Evolutionary conservation across 2,113 vertebrate genomes (phyloP).

Genomic region (Oryzias curvinotus): DNA sequence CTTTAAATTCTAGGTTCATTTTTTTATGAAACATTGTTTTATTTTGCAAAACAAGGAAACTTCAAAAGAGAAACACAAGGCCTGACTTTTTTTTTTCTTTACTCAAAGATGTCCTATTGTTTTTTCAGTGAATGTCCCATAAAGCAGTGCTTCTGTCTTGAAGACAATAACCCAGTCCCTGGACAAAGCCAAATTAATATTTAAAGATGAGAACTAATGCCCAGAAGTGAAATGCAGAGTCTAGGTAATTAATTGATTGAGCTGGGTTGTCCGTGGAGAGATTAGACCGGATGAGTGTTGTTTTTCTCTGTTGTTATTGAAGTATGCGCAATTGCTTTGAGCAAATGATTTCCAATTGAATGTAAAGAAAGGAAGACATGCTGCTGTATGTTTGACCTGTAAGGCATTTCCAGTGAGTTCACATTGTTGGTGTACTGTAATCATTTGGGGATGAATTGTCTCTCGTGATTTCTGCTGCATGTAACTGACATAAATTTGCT

Average conservation of each 20-base stretch:
- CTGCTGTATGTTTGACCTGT: constrained; percentile 63
- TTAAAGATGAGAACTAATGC: constrained; percentile 87
- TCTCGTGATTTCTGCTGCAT: constrained; percentile 28
- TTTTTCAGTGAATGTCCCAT: constrained; percentile 17
- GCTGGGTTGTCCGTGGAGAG: constrained; percentile 63
- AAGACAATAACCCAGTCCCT: constrained; percentile 73
- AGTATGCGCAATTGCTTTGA: constrained; percentile 66
- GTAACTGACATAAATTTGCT: constrained; percentile 43
- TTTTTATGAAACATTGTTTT: not conserved
- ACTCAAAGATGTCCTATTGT: constrained; percentile 12
- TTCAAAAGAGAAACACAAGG: not conserved
- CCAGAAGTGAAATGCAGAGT: constrained; percentile 83
- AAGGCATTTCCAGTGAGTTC: constrained; percentile 57
- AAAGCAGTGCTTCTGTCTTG: constrained; percentile 32
- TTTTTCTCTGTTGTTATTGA: constrained; percentile 76
- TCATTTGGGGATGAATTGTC: constrained; percentile 58
- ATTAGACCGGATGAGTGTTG: constrained; percentile 73
- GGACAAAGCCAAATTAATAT: constrained; percentile 88
- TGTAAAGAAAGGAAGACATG: constrained; percentile 55
- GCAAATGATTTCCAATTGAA: constrained; percentile 67
- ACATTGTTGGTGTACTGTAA: constrained; percentile 40
- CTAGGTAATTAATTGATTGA: constrained; percentile 86
- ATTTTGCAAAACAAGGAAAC: not conserved
- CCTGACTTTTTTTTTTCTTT: constrained; percentile 13
- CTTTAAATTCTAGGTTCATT: not conserved